Conservation (phyloP, 2,797 vertebrate species). For the Eurystomus glaucurus region DNA sequence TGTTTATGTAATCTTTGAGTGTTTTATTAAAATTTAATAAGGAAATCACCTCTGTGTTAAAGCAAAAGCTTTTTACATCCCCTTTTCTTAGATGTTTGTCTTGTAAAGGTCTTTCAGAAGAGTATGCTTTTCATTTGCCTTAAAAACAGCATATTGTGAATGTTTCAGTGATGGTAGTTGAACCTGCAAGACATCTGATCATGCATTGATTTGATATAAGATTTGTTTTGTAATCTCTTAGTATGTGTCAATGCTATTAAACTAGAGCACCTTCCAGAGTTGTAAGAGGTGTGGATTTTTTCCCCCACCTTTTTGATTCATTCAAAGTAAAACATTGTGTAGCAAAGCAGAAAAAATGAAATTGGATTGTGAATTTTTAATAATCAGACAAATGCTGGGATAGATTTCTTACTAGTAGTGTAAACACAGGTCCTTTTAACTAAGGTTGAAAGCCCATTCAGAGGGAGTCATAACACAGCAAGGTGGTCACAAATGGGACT, state of each 20-base stretch:
- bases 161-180: background rate
- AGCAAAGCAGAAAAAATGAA: background rate
- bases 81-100: background rate
- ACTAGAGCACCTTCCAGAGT: background rate
- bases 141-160: background rate
- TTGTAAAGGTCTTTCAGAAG: background rate
- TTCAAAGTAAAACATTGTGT: background rate
- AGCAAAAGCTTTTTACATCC: background rate
- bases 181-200: background rate
- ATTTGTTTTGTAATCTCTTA: background rate
- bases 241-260: background rate
- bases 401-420: background rate
- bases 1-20: background rate
- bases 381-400: background rate
- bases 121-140: background rate
- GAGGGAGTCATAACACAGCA: background rate
- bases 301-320: background rate
- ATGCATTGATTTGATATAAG: accelerated
- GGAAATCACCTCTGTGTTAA: background rate
- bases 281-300: background rate
- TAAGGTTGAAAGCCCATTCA: background rate
- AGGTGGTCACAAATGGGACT: background rate
- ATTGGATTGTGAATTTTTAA: background rate
- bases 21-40: background rate
- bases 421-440: background rate